Evolutionary conservation across 2,888 invertebrate genomes (phyloP).

Genomic region (Parochlus steinenii): DNA sequence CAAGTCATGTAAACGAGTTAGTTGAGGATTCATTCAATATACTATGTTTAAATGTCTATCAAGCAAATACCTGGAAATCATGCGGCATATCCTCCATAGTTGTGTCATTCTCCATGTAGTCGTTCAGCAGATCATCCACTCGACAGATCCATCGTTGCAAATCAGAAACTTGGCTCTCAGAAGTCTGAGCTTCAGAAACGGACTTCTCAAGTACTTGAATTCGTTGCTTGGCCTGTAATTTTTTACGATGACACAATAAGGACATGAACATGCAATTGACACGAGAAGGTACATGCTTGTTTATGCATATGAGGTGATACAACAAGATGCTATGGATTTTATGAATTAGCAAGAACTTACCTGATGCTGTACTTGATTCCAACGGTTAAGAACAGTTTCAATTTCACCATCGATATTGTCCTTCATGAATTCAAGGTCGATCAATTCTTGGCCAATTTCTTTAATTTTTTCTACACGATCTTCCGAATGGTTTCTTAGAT

Average conservation of each 20-base stretch:
- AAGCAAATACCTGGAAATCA: slow-evolving; percentile 54
- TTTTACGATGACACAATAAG: slow-evolving; percentile 37
- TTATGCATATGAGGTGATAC: not conserved
- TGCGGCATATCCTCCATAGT: slow-evolving; percentile 64
- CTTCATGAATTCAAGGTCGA: slow-evolving; percentile 58
- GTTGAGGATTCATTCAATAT: no score
- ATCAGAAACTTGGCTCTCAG: slow-evolving; percentile 54
- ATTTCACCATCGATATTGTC: slow-evolving; percentile 48
- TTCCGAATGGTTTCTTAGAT: slow-evolving; percentile 55
- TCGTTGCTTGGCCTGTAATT: slow-evolving; percentile 25
- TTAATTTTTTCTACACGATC: slow-evolving; percentile 55
- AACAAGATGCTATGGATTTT: not conserved
- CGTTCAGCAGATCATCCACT: slow-evolving; percentile 48
- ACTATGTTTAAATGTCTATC: no score
- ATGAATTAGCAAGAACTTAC: no score
- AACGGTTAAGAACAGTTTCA: slow-evolving; percentile 41
- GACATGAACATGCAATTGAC: not conserved
- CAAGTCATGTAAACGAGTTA: no score
- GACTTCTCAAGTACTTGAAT: slow-evolving; percentile 44
- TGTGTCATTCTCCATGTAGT: slow-evolving; percentile 58
- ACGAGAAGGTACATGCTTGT: not conserved
- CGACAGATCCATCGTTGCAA: slow-evolving; percentile 55
- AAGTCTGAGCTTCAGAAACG: slow-evolving; percentile 58
- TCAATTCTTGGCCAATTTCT: slow-evolving; percentile 54
- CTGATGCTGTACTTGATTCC: slow-evolving; percentile 52